Percentiles rank a stretch among this genome's conserved stretches.
These are phyloP conservation scores for Dione juno DNA, from an alignment of 2,888 invertebrate species.

Conservation along the genomic window DNA sequence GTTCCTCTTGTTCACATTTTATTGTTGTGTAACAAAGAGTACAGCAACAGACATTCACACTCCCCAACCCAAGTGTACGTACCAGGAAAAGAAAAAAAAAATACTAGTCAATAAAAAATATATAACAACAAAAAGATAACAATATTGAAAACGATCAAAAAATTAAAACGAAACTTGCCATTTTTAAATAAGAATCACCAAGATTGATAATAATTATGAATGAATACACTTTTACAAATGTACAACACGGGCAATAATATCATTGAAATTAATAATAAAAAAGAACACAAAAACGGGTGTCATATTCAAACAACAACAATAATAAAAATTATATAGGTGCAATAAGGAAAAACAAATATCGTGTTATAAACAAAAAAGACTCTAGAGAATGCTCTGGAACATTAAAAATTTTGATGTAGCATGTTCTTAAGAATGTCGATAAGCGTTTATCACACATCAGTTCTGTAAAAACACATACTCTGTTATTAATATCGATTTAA, in stretches of 20 bases:
- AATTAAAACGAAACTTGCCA: too few species aligned
- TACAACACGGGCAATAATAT: conserved; percentile 13
- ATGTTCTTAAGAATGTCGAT: not conserved
- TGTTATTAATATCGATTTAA: not conserved
- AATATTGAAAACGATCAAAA: not conserved
- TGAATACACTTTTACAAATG: too few species aligned
- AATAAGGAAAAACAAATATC: not conserved
- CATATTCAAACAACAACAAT: conserved; percentile 37
- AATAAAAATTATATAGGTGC: not conserved
- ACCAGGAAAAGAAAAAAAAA: too few species aligned
- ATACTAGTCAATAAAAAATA: not conserved
- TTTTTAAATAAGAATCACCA: too few species aligned
- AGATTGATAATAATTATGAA: too few species aligned
- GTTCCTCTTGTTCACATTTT: not conserved
- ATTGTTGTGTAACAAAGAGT: conserved; percentile 3
- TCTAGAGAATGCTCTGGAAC: conserved; percentile 33
- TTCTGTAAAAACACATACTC: not conserved
- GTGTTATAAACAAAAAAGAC: not conserved
- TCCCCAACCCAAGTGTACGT: too few species aligned
- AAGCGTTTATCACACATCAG: not conserved
- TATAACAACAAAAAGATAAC: not conserved
- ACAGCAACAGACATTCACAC: not conserved
- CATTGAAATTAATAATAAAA: conserved; percentile 15
- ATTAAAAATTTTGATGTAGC: conserved; percentile 3
- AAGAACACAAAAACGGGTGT: conserved; percentile 31